phyloP scores from a whole-genome alignment of 2,797 vertebrate genomes.

The Gallirallus australis region DNA sequence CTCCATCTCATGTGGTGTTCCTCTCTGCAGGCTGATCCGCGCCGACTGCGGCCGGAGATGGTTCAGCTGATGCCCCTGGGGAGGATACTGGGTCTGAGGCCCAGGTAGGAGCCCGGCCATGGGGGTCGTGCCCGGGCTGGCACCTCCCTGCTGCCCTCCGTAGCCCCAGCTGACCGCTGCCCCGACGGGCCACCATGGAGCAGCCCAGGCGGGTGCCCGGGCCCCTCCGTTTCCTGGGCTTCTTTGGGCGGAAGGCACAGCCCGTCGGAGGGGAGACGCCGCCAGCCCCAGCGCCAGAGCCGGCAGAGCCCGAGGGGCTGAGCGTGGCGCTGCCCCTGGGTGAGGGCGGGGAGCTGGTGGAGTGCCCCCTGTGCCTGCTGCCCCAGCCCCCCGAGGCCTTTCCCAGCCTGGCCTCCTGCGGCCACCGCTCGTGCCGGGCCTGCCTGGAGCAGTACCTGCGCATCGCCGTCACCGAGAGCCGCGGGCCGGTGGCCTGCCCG shows the following conservation, averaged over 20 bases:
- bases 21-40: neutral
- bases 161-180: neutral
- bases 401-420: slow-evolving; percentile 82
- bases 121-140: neutral
- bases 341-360: slow-evolving; percentile 75
- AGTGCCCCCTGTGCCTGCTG: slow-evolving; percentile 90
- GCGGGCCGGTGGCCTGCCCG: slow-evolving; percentile 85
- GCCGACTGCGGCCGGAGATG: neutral
- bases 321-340: slow-evolving; percentile 76
- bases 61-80: accelerated
- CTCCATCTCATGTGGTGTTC: accelerated
- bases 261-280: slow-evolving; percentile 40
- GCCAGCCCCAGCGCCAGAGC: neutral
- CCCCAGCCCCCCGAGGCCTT: slow-evolving; percentile 86
- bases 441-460: slow-evolving; percentile 87
- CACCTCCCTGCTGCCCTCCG: neutral
- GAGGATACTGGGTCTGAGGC: neutral
- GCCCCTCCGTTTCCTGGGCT: slow-evolving; percentile 81
- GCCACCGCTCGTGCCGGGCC: slow-evolving; percentile 83
- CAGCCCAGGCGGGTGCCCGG: slow-evolving; percentile 81
- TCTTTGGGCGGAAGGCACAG: slow-evolving; percentile 82
- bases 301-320: slow-evolving; percentile 73
- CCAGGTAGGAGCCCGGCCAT: neutral
- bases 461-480: slow-evolving; percentile 86
- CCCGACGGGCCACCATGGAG: slow-evolving; percentile 77